These are phyloP conservation scores for Regulus satrapa DNA, from an alignment of 2,113 vertebrate species.

Conservation along the genomic window DNA sequence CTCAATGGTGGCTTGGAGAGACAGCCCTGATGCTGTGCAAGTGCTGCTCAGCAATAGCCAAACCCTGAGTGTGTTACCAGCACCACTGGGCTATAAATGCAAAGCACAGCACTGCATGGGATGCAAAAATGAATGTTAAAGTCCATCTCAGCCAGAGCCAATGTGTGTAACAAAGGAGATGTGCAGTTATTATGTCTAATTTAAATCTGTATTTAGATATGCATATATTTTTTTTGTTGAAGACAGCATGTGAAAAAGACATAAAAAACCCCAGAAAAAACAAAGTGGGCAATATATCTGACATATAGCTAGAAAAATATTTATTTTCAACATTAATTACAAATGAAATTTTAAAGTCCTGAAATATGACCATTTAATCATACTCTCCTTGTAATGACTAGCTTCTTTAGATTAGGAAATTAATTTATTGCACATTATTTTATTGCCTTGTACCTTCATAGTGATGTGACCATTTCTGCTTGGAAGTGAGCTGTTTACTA, in stretches of 20 bases:
- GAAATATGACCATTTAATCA: not conserved
- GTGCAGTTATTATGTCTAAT: not conserved
- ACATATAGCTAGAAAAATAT: not conserved
- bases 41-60: not conserved
- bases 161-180: not conserved
- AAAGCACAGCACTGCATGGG: not conserved
- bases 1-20: not conserved
- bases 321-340: not conserved
- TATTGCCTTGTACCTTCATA: not conserved
- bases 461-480: not conserved
- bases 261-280: not conserved
- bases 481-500: not conserved
- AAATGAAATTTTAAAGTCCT: not conserved
- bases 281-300: not conserved
- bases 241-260: not conserved
- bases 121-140: not conserved
- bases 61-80: not conserved
- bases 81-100: not conserved
- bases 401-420: too few relatives aligned
- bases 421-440: too few relatives aligned
- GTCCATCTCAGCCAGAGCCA: not conserved
- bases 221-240: not conserved
- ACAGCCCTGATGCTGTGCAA: not conserved
- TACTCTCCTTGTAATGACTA: not conserved
- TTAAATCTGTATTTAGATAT: not conserved